A percentile compares a stretch with the other conserved stretches of the same genome.
Evolutionary conservation across 2,888 invertebrate species (phyloP).

Genomic region (Hartigia nigra): DNA sequence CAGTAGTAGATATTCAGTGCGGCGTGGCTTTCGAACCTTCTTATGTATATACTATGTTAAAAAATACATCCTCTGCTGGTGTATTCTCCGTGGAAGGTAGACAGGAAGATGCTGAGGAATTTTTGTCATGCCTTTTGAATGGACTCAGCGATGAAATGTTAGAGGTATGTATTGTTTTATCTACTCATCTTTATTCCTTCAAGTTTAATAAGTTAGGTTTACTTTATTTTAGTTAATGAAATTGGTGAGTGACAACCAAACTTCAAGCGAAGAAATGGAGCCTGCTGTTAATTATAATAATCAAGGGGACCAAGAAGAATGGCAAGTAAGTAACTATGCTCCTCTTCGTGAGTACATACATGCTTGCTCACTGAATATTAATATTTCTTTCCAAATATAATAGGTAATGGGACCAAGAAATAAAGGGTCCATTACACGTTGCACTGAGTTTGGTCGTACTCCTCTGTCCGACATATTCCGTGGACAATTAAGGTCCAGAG

Average conservation of each 20-base stretch:
- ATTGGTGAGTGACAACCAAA: conserved; percentile 61
- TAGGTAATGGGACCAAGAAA: conserved; percentile 88
- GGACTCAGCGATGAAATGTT: conserved; percentile 97
- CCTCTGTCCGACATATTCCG: conserved; percentile 94
- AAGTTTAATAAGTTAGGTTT: conserved; percentile 19
- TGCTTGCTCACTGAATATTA: conserved; percentile 3
- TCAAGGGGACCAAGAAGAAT: conserved; percentile 73
- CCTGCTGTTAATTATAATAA: conserved; percentile 65
- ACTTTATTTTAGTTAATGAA: conserved; percentile 67
- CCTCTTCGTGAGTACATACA: neutral
- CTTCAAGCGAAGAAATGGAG: conserved; percentile 38
- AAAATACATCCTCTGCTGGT: conserved; percentile 78
- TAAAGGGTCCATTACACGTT: conserved; percentile 88
- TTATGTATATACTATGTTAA: conserved; percentile 86
- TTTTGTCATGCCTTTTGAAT: conserved; percentile 91
- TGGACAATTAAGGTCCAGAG: conserved; percentile 87
- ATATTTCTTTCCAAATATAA: conserved; percentile 30
- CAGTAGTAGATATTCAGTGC: conserved; percentile 69
- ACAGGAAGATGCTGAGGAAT: conserved; percentile 98
- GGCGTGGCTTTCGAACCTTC: conserved; percentile 92
- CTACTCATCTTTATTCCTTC: conserved; percentile 6
- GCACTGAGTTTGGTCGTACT: conserved; percentile 84
- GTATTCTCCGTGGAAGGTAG: conserved; percentile 84
- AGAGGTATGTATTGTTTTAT: conserved; percentile 71
- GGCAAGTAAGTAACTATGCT: conserved; percentile 70